These are phyloP conservation scores for Chiloscyllium punctatum DNA, from an alignment of 2,797 vertebrate species.

Conservation along the genomic window DNA sequence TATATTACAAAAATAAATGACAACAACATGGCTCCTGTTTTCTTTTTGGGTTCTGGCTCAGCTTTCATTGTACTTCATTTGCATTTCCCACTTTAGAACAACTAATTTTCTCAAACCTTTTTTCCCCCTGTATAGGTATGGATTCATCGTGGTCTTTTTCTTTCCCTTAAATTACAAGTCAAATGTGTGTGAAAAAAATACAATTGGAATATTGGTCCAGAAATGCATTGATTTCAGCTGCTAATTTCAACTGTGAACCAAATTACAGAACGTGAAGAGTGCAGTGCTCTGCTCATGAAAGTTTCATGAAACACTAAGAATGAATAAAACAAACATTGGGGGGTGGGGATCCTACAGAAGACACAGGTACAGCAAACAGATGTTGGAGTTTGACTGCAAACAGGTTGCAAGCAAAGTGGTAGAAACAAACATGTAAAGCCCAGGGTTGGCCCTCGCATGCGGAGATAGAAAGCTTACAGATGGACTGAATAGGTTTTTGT, in stretches of 20 bases:
- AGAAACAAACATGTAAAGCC: background rate
- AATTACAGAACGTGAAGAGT: background rate
- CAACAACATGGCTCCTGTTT: background rate
- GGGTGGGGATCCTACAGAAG: background rate
- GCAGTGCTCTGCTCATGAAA: background rate
- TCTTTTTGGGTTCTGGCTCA: background rate
- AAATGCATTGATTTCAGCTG: background rate
- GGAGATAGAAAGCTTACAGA: background rate
- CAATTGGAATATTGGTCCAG: background rate
- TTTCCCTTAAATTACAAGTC: background rate
- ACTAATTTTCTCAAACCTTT: too few species aligned
- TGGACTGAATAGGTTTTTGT: background rate
- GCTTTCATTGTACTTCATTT: background rate
- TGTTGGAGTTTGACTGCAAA: background rate
- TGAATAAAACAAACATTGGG: background rate
- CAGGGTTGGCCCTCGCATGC: background rate
- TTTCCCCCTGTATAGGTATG: background rate
- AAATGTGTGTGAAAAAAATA: background rate
- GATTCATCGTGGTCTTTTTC: background rate
- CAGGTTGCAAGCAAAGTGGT: background rate
- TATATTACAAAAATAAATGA: conserved; percentile 29
- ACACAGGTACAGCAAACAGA: background rate
- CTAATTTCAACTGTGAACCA: too few species aligned
- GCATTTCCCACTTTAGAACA: background rate
- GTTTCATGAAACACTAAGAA: background rate